phyloP scores from a whole-genome alignment of 2,888 invertebrate genomes.

The Ichneumon xanthorius region DNA sequence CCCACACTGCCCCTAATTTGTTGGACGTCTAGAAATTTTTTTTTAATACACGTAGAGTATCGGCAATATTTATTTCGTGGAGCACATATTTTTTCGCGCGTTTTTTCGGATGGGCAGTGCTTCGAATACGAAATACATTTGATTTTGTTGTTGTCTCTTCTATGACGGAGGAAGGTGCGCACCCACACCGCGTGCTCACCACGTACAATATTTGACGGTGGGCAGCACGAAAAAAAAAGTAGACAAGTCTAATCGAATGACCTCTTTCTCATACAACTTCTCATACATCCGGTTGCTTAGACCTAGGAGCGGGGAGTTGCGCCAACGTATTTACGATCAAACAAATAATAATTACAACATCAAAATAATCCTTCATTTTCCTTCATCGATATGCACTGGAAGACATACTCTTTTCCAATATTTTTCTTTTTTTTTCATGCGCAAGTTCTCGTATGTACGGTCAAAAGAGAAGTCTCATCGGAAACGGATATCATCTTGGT shows the following conservation, averaged over 20 bases:
- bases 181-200: slow-evolving; percentile 78
- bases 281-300: slow-evolving; percentile 74
- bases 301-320: slow-evolving; percentile 83
- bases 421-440: neutral
- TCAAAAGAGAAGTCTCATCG: no score
- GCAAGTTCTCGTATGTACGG: no score
- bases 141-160: slow-evolving; percentile 49
- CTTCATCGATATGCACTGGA: slow-evolving; percentile 58
- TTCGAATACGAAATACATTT: slow-evolving; percentile 58
- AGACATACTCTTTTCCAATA: slow-evolving; percentile 58
- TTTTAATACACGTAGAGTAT: slow-evolving; percentile 22
- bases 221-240: slow-evolving; percentile 27
- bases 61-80: slow-evolving; percentile 42
- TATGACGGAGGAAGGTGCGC: slow-evolving; percentile 80
- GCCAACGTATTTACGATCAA: slow-evolving; percentile 70
- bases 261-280: slow-evolving; percentile 63
- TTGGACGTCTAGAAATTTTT: slow-evolving; percentile 41
- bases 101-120: slow-evolving; percentile 66
- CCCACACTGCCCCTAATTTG: slow-evolving; percentile 73
- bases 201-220: slow-evolving; percentile 68
- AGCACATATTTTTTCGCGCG: slow-evolving; percentile 9
- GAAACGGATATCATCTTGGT: no score
- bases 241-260: slow-evolving; percentile 55
- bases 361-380: slow-evolving; percentile 54
- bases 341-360: slow-evolving; percentile 53